A percentile compares a stretch with the other conserved stretches of the same genome.
phyloP scores from a whole-genome alignment of 2,113 vertebrate species.

The zebrafish (Danio rerio) region GRCz12tu NC_133189.1:46476501-46477000 shows the following conservation, averaged over 20 bases:
- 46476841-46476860: not conserved
- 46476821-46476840: not conserved
- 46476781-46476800: not conserved
- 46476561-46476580: no score
- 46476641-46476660: no score
- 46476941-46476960: constrained; percentile 45
- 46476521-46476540: no score
- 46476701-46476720: not conserved
- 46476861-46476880: not conserved
- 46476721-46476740: not conserved
- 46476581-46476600: no score
- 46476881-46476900: not conserved
- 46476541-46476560: no score
- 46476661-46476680: no score
- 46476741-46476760: not conserved
- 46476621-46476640: no score
- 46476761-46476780: not conserved
- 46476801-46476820: not conserved
- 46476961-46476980: constrained; percentile 42
- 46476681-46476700: not conserved
- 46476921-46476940: not conserved
- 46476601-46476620: no score
- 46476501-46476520: no score
- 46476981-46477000: constrained; percentile 53
- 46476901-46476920: not conserved